Percentiles rank a stretch among this genome's conserved stretches.
phyloP scores from a whole-genome alignment of 1,140 invertebrate genomes.

The Temnothorax curvispinosus region DNA sequence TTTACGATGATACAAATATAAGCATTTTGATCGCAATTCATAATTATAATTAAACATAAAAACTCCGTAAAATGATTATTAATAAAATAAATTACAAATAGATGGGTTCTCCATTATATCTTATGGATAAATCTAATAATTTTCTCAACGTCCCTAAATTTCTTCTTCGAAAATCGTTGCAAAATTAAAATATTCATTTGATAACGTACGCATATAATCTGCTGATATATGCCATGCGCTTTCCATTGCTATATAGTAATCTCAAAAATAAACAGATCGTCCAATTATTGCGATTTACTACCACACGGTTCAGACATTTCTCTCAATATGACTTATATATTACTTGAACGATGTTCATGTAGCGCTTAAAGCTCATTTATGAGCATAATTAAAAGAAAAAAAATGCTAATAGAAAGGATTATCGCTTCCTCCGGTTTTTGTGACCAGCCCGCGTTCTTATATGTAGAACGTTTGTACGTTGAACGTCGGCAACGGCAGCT shows the following conservation, averaged over 20 bases:
- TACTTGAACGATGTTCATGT: not conserved
- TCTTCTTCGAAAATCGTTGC: not conserved
- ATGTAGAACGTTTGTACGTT: slow-evolving; percentile 70
- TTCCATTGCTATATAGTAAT: not conserved
- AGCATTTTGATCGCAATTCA: not conserved
- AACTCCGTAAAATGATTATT: not conserved
- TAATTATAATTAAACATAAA: not conserved
- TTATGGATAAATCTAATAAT: not conserved
- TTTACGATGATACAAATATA: slow-evolving; percentile 70
- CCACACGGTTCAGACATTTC: not conserved
- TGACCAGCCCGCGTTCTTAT: slow-evolving; percentile 66
- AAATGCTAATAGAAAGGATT: slow-evolving; percentile 37
- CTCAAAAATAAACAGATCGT: not conserved
- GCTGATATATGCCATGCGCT: not conserved
- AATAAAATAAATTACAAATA: not conserved
- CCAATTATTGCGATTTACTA: not conserved
- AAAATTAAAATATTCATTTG: slow-evolving; percentile 1
- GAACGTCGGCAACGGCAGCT: slow-evolving; percentile 41
- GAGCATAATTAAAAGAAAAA: not conserved
- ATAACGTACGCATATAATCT: not conserved
- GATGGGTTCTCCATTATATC: not conserved
- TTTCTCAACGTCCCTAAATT: not conserved
- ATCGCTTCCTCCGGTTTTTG: slow-evolving; percentile 69
- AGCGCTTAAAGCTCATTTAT: not conserved
- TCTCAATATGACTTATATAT: not conserved